Evolutionary conservation across 2,113 vertebrate genomes (phyloP).

Genomic region (Erpornis zantholeuca): DNA sequence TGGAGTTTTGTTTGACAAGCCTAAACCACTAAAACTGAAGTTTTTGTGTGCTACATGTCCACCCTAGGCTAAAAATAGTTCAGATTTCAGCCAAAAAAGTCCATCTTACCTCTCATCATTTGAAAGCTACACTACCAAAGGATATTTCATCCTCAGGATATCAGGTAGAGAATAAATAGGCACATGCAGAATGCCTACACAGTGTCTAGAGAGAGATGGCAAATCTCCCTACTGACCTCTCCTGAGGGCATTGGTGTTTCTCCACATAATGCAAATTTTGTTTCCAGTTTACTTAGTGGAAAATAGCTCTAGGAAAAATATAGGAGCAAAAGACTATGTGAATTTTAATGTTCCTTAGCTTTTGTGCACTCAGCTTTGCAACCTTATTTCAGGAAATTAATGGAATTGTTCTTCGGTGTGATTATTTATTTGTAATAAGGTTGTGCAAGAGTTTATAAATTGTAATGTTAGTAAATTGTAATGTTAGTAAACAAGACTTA

Average conservation of each 20-base stretch:
- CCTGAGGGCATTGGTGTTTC: neutral
- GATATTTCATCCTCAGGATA: neutral
- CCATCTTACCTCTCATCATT: neutral
- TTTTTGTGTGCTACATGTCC: neutral
- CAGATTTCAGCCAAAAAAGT: neutral
- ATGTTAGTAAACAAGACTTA: slow-evolving; percentile 16
- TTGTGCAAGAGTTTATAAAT: slow-evolving; percentile 4
- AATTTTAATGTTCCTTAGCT: neutral
- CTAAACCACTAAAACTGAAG: neutral
- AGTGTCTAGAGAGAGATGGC: too few species aligned
- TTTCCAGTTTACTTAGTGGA: neutral
- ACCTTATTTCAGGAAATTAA: neutral
- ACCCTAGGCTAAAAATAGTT: neutral
- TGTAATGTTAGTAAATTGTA: neutral
- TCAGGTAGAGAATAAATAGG: neutral
- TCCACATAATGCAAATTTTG: neutral
- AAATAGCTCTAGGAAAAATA: neutral
- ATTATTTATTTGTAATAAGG: slow-evolving; percentile 27
- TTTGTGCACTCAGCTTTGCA: neutral
- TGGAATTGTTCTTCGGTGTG: neutral
- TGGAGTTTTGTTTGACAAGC: neutral
- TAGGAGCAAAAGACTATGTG: neutral
- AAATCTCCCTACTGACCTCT: neutral
- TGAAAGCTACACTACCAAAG: neutral
- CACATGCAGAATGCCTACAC: too few species aligned